These are phyloP conservation scores for Latrodectus hesperus DNA, from an alignment of 2,888 invertebrate species.

Conservation along the genomic window DNA sequence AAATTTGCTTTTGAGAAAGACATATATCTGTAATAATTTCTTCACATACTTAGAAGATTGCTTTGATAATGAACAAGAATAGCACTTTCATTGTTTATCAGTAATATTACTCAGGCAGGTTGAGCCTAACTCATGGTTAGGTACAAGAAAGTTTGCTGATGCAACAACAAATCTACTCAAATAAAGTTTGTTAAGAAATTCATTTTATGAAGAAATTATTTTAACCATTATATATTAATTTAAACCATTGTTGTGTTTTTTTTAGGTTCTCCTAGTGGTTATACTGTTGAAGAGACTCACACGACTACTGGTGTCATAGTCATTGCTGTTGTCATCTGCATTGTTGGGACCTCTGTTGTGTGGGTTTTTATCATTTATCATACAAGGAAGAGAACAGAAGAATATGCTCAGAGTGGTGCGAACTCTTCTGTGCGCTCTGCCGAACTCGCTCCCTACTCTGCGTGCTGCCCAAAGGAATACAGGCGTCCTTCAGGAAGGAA, in stretches of 20 bases:
- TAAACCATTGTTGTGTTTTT: neutral
- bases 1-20: no score
- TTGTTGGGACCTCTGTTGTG: slow-evolving; percentile 90
- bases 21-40: no score
- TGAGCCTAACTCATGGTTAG: no score
- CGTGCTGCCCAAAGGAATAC: slow-evolving; percentile 40
- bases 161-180: no score
- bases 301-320: slow-evolving; percentile 90
- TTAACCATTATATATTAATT: no score
- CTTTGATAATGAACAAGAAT: no score
- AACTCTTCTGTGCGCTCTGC: slow-evolving; percentile 32
- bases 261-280: slow-evolving; percentile 74
- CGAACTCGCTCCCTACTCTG: slow-evolving; percentile 44
- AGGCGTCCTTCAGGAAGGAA: slow-evolving; percentile 42
- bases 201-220: no score
- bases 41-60: no score
- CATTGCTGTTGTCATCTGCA: slow-evolving; percentile 91
- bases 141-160: no score
- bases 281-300: slow-evolving; percentile 78
- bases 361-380: slow-evolving; percentile 85
- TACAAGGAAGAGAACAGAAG: slow-evolving; percentile 64
- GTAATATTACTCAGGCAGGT: no score
- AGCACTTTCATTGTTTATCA: no score
- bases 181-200: no score
- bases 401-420: slow-evolving; percentile 25